These are phyloP conservation scores for Frieseomelitta varia DNA, from an alignment of 1,140 invertebrate genomes.

Conservation along the genomic window DNA sequence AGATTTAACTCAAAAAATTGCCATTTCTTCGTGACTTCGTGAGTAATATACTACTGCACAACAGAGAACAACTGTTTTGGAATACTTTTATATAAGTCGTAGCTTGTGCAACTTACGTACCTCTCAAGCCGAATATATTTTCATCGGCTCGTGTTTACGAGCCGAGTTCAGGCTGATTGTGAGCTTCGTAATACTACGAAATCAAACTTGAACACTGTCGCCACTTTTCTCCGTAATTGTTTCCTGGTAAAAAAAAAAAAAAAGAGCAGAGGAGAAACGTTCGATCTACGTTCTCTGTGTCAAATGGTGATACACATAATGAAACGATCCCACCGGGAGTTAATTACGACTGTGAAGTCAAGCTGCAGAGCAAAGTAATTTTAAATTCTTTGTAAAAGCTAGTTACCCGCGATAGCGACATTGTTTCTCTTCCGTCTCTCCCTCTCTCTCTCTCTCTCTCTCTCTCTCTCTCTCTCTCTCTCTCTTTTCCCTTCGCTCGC, in stretches of 20 bases:
- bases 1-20: too few species aligned
- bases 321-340: background rate
- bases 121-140: too few species aligned
- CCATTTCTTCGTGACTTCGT: too few species aligned
- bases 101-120: too few species aligned
- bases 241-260: constrained; percentile 1
- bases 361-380: background rate
- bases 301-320: background rate
- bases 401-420: background rate
- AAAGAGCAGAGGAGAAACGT: background rate
- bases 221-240: background rate
- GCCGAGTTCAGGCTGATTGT: too few species aligned
- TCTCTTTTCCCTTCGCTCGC: background rate
- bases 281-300: background rate
- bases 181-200: too few species aligned
- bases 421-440: background rate
- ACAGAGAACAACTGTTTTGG: too few species aligned
- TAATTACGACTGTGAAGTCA: constrained; percentile 31
- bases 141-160: too few species aligned
- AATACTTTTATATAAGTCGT: too few species aligned
- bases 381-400: constrained; percentile 10
- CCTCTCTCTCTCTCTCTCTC: background rate
- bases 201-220: too few species aligned
- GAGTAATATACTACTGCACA: too few species aligned
- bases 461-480: background rate